Base-by-base conservation (phyloP, 2,797 vertebrate genomes). In the Chelon labrosus region DNA sequence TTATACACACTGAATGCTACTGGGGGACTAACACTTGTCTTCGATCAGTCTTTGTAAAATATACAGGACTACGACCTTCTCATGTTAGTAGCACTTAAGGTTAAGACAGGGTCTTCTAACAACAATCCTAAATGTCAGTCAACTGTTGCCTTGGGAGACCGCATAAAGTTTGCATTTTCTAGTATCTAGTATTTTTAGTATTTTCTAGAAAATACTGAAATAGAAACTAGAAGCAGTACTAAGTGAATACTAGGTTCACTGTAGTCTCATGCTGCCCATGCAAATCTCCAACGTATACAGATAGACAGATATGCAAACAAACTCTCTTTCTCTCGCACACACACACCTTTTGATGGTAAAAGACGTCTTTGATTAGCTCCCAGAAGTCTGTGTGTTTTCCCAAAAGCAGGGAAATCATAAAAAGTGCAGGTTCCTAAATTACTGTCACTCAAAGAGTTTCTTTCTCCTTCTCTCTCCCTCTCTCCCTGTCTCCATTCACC, bases 391-490 rank as follows among this genome's bases (percentile, higher is more conserved):
- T 83, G 47, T 94, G 90, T 93, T 94, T 95, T 94, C 86, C 84
- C 89, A 91, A 89, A 91, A 88, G 87, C 75, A 91, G 90, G 88
- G 85, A 93, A 92, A 91, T 89, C 84, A 85, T 89, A 89, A 92
- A 93, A 94, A 91, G 69, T 58, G 72, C 73, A 83, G 85, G 74
- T 93, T 93, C 82, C 88, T 85, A 92, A 95, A 94, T 93, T 89
- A 92, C 89, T 93, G 94, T 95, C 94, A 92, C 83, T 95, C 91
- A 95, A 95, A 94, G 92, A 79, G 65, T 91, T 92, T 83, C 88
- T 94, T 95, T 94, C 87, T 93, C 70, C 73, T 66, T 62, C 58
- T 67, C 76, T 51, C 52, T 53, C 69, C 76, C 63, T 66, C 49
- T 61, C 76, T 53, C 61, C 46, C 73, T 8, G 64, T 87, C 86